Conservation (phyloP, 1,140 invertebrate genomes). For the Heliothis virescens region DNA sequence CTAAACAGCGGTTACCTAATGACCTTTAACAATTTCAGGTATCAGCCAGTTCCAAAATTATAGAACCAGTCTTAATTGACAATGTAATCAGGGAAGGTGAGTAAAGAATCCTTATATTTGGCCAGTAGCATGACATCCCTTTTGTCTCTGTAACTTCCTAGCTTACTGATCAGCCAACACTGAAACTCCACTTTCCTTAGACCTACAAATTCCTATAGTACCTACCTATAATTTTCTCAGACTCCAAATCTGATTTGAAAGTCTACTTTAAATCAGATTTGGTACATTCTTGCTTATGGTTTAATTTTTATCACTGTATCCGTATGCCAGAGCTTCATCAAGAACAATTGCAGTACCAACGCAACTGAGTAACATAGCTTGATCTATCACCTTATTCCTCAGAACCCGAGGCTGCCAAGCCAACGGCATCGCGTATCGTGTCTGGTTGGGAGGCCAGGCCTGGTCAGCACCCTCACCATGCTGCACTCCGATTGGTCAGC, state of each 20-base stretch:
- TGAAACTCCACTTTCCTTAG: no score
- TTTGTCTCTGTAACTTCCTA: neutral
- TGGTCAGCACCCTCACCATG: constrained; percentile 86
- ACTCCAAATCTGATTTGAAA: no score
- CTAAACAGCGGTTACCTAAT: neutral
- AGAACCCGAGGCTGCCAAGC: neutral
- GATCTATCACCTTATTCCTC: neutral
- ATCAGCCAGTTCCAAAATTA: constrained; percentile 36
- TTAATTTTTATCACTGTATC: no score
- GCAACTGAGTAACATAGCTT: neutral
- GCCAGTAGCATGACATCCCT: no score
- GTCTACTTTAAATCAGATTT: no score
- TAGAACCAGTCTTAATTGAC: constrained; percentile 53
- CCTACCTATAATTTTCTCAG: no score
- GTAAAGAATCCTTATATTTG: neutral
- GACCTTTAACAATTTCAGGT: constrained; percentile 39
- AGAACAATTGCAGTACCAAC: no score
- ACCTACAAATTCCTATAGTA: no score
- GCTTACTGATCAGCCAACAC: no score
- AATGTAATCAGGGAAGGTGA: constrained; percentile 53
- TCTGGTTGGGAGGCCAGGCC: constrained; percentile 75
- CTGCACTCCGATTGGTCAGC: constrained; percentile 77
- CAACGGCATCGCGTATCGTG: constrained; percentile 64
- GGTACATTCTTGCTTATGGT: no score
- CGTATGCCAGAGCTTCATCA: no score